Percentiles rank a stretch among this genome's conserved stretches.
These are phyloP conservation scores for Drosophila mercatorum DNA, from an alignment of 2,888 invertebrate species.

Conservation along the genomic window DNA sequence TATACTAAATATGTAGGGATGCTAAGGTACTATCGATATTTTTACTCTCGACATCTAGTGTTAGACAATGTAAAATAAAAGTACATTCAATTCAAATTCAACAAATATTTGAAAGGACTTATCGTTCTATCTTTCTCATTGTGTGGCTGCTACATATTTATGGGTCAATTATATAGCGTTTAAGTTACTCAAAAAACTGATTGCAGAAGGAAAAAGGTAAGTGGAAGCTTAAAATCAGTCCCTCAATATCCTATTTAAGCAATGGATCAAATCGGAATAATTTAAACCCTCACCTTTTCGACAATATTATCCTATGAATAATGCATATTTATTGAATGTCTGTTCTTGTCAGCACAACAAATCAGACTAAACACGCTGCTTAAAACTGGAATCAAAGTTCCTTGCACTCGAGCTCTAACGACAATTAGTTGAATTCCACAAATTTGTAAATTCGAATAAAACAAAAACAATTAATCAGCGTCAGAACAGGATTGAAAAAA, in stretches of 20 bases:
- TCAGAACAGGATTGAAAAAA: slow-evolving; percentile 5
- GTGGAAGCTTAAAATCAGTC: too few relatives aligned
- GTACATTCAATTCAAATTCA: neutral
- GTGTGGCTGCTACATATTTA: neutral
- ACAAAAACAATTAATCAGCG: slow-evolving; percentile 15
- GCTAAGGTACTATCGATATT: slow-evolving; percentile 6
- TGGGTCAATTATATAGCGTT: neutral
- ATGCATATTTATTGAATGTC: neutral
- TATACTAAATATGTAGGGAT: neutral
- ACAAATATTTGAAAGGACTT: neutral
- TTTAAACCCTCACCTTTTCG: neutral
- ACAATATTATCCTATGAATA: neutral
- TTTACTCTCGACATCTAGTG: neutral
- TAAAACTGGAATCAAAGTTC: slow-evolving; percentile 12
- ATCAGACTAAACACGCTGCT: neutral
- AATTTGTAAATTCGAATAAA: slow-evolving; percentile 8
- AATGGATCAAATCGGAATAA: too few relatives aligned
- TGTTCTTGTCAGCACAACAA: neutral
- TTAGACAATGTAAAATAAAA: slow-evolving; percentile 2
- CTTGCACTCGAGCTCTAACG: neutral
- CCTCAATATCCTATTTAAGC: neutral
- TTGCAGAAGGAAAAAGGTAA: neutral
- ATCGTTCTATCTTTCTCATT: neutral
- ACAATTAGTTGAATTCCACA: neutral
- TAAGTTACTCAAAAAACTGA: neutral